Conservation (phyloP, 2,797 vertebrate species). For the Carcharodon carcharias region DNA sequence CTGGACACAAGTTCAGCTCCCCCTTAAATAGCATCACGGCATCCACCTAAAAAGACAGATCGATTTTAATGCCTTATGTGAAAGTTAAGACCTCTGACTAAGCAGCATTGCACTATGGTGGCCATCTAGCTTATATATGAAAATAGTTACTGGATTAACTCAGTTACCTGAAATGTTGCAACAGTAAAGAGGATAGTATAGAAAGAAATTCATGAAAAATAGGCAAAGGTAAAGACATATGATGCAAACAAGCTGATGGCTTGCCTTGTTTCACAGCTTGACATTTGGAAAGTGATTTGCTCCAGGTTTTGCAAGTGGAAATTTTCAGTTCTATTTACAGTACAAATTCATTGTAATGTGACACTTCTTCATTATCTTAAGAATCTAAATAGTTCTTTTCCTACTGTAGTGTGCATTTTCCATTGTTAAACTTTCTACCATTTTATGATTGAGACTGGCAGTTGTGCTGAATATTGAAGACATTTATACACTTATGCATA, state of each 20-base stretch:
- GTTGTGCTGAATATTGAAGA: background rate
- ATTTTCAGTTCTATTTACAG: background rate
- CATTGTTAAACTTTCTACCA: background rate
- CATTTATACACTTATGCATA: background rate
- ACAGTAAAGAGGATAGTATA: background rate
- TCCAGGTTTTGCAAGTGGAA: background rate
- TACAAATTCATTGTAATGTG: background rate
- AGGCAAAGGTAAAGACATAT: background rate
- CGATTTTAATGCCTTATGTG: background rate
- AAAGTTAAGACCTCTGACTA: background rate
- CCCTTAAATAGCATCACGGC: background rate
- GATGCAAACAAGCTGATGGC: background rate
- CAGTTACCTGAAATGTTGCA: background rate
- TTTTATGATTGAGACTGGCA: background rate
- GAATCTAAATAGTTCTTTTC: background rate
- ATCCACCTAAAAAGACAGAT: background rate
- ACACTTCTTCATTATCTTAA: background rate
- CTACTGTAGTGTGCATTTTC: background rate
- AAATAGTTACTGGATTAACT: background rate
- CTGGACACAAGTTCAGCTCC: background rate
- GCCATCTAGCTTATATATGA: background rate
- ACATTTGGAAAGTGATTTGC: background rate
- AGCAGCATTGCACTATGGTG: background rate
- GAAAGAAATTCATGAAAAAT: background rate
- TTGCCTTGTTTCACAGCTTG: background rate